Evolutionary conservation across 1,140 invertebrate species (phyloP), one percentile per base, ranked within the genome.

Genomic region (Anadara kagoshimensis): DNA sequence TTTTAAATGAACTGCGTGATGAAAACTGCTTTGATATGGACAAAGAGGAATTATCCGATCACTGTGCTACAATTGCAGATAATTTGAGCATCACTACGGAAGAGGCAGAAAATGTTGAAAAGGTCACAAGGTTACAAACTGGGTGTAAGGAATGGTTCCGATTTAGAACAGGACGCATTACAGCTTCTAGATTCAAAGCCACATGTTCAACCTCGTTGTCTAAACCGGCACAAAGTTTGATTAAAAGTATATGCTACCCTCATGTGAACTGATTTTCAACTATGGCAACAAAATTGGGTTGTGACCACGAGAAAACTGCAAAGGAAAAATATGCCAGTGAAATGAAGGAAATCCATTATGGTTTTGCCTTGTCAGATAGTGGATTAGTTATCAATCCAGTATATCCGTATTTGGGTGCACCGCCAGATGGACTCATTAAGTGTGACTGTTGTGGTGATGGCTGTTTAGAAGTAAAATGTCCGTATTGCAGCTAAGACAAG

Each of bases 221-320:
- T 8, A 65, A 72, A 22, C 72, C 72, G 58, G 61, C 78, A 14
- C 29, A 56, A 22, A 56, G 54, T 16, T 24, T 74, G 3, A 61
- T 80, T 0, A 73, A 66, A 41, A 47, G 53, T 41, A 75, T 78
- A 4, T 76, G 78, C 62, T 76, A 79, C 47, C 73, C 73, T 10
- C 18, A 59, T 4, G 5, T 20, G 3, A 36, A 53, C 14, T 43
- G 18, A 24, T 70, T 74, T 29, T 57, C 20, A 1, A 29, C 47
- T 12, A 57, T 57, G 44, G 59, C 71, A 14, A 71, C 73, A 16
- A 22, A 49, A 7, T 81, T 71, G 70, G 75, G 77, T 18, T 69
- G 65, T 73, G 22, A 69, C 12, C 71, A 79, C 49, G 73, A 76
- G 51, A 70, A 54, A 14, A 54, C 14, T 45, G 68, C 68, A 20